phyloP scores from a whole-genome alignment of 2,888 invertebrate species.

The Xanthia icteritia region DNA sequence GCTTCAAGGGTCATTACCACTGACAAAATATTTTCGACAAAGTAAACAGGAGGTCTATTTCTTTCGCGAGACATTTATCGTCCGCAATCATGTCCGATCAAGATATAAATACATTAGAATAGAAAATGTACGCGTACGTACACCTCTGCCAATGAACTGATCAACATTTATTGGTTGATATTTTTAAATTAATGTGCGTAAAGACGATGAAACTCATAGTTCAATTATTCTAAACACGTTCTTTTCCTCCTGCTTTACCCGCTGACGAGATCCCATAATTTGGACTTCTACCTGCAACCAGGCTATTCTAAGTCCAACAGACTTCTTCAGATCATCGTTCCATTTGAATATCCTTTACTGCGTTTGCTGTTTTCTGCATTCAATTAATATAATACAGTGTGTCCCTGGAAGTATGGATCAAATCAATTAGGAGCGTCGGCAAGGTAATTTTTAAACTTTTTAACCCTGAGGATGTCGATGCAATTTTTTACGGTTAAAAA shows the following conservation, averaged over 20 bases:
- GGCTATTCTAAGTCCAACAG: background rate
- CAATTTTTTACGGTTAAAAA: too few species aligned
- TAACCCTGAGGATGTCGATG: too few species aligned
- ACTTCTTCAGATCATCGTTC: background rate
- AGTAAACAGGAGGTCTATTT: slow-evolving; percentile 23
- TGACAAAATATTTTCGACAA: slow-evolving; percentile 28
- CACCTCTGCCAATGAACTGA: slow-evolving; percentile 45
- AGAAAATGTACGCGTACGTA: slow-evolving; percentile 2
- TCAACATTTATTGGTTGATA: slow-evolving; percentile 23
- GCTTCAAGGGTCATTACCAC: slow-evolving; percentile 19
- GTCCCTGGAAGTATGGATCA: too few species aligned
- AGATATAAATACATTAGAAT: slow-evolving; percentile 50
- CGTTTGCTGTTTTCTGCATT: background rate
- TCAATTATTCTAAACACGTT: background rate
- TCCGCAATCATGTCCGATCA: slow-evolving; percentile 31
- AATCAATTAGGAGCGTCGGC: too few species aligned
- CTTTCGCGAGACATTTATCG: slow-evolving; percentile 31
- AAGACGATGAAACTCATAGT: background rate
- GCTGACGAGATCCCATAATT: background rate
- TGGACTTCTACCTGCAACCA: background rate
- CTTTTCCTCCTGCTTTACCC: too few species aligned
- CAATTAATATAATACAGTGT: background rate
- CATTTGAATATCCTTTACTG: background rate
- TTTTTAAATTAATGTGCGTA: slow-evolving; percentile 4
- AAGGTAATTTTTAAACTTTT: too few species aligned